Percentiles rank a stretch among this genome's conserved stretches.
phyloP scores from a whole-genome alignment of 2,797 vertebrate species.

The Diglossa cyanea region DNA sequence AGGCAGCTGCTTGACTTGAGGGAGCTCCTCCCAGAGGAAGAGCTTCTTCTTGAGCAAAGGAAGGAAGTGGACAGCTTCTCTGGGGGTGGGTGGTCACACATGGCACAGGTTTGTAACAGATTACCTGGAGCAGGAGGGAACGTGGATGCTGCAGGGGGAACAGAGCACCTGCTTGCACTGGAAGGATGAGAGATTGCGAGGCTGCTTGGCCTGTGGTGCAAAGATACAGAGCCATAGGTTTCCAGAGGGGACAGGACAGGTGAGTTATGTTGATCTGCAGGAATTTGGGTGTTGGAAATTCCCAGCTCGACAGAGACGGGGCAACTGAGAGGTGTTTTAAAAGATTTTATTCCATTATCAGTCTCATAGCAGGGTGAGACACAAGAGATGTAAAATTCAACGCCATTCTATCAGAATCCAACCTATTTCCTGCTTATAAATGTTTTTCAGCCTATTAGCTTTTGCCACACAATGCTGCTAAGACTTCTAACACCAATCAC shows the following conservation, averaged over 20 bases:
- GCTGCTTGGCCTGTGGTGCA: background rate
- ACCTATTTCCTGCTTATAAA: background rate
- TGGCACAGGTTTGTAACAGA: background rate
- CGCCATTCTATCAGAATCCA: background rate
- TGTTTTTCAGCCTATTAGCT: background rate
- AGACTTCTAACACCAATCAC: background rate
- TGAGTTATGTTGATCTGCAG: background rate
- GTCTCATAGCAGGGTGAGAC: background rate
- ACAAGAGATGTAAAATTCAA: background rate
- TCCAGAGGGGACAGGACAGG: background rate
- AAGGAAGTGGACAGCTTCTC: background rate
- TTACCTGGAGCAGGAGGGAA: background rate
- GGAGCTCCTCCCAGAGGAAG: background rate
- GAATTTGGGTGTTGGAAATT: background rate
- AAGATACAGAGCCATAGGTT: background rate
- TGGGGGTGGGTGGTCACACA: background rate
- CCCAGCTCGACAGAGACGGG: background rate
- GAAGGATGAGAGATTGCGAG: rapidly evolving
- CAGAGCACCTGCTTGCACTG: background rate
- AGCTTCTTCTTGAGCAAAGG: background rate
- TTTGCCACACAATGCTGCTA: background rate
- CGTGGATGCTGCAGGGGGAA: background rate
- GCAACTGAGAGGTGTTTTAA: background rate
- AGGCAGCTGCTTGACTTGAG: background rate
- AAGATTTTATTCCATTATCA: background rate